These are phyloP conservation scores for Tetanocera ferruginea DNA, from an alignment of 2,888 invertebrate species.

Conservation along the genomic window DNA sequence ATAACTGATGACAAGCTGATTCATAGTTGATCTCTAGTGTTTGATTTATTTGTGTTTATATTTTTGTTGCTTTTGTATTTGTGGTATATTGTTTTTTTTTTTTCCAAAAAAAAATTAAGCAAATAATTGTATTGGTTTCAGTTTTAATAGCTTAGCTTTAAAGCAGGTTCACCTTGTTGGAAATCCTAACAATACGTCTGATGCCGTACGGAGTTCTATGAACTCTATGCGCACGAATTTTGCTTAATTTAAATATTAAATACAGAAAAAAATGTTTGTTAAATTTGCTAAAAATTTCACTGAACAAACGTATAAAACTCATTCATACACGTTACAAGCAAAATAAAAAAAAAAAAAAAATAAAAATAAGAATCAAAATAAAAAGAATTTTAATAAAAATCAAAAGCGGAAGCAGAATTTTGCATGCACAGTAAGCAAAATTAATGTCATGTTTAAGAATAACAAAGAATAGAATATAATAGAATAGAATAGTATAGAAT, in stretches of 20 bases:
- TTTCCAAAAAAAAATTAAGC: no score
- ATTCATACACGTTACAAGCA: no score
- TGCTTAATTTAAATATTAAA: no score
- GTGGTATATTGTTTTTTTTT: no score
- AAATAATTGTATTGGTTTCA: not conserved
- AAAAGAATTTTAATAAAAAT: slow-evolving; percentile 37
- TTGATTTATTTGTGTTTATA: not conserved
- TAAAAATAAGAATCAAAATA: slow-evolving; percentile 8
- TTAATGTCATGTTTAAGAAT: not conserved
- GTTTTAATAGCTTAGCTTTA: no score
- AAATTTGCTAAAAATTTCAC: no score
- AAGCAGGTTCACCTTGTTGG: slow-evolving; percentile 12
- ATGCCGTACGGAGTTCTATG: slow-evolving; percentile 40
- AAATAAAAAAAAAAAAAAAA: slow-evolving; percentile 3
- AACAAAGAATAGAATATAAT: slow-evolving; percentile 8
- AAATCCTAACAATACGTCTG: not conserved
- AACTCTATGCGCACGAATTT: slow-evolving; percentile 36
- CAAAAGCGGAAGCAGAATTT: not conserved
- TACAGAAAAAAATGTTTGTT: no score
- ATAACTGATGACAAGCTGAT: not conserved
- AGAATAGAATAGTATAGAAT: not conserved
- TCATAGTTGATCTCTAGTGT: not conserved
- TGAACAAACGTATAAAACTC: no score
- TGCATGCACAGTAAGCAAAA: no score
- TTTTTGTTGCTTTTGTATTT: not conserved